Conservation (phyloP, 2,797 vertebrate genomes). For the Microcaecilia unicolor region DNA sequence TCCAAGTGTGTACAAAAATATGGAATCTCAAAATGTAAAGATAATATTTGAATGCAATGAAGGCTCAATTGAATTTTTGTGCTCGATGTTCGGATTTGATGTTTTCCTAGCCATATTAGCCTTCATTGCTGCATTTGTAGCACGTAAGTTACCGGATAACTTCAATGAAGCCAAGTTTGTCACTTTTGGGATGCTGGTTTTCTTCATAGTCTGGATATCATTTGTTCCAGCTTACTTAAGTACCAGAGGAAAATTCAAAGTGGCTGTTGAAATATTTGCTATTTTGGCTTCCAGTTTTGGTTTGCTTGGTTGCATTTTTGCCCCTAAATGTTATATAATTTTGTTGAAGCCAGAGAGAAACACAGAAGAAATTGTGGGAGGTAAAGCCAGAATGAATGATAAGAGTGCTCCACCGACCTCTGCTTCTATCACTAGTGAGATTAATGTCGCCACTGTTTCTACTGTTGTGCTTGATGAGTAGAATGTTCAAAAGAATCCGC, state of each 20-base stretch:
- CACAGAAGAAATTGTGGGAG: slow-evolving; percentile 58
- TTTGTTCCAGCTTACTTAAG: slow-evolving; percentile 78
- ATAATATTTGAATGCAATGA: slow-evolving; percentile 75
- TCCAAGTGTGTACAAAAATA: slow-evolving; percentile 67
- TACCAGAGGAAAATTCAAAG: slow-evolving; percentile 81
- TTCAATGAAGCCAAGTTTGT: slow-evolving; percentile 72
- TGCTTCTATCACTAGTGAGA: slow-evolving; percentile 52
- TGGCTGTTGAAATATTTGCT: slow-evolving; percentile 80
- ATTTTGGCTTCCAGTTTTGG: slow-evolving; percentile 79
- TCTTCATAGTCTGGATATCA: slow-evolving; percentile 82
- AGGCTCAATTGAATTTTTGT: slow-evolving; percentile 71
- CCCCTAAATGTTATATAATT: slow-evolving; percentile 77
- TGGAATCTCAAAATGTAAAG: slow-evolving; percentile 68
- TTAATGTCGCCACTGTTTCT: slow-evolving; percentile 46
- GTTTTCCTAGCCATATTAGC: slow-evolving; percentile 64
- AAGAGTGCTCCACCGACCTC: slow-evolving; percentile 56
- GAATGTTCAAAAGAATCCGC: no score
- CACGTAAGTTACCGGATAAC: slow-evolving; percentile 67
- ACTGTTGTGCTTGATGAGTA: slow-evolving; percentile 49
- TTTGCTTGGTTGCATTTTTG: slow-evolving; percentile 69
- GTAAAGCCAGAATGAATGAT: slow-evolving; percentile 24
- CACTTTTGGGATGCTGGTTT: slow-evolving; percentile 76
- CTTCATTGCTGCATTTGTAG: slow-evolving; percentile 66
- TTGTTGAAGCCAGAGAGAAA: slow-evolving; percentile 71
- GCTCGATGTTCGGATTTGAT: slow-evolving; percentile 69